Percentiles rank a stretch among this genome's conserved stretches.
Conservation (phyloP, 2,797 vertebrate species). For the Galago senegalensis region DNA sequence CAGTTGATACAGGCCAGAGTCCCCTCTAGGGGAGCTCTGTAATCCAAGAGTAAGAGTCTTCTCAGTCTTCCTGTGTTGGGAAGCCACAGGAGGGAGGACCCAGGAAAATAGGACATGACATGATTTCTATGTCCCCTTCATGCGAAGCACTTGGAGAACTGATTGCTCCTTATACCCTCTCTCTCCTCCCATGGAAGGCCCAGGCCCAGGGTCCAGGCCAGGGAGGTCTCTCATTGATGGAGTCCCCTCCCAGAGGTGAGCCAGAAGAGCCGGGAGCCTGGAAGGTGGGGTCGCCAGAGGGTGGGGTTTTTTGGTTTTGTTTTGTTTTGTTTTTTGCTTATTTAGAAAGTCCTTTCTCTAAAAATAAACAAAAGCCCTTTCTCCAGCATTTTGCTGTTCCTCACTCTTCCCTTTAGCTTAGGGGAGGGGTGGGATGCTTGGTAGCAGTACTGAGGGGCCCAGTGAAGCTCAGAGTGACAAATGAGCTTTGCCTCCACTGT, state of each 20-base stretch:
- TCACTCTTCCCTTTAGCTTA: neutral
- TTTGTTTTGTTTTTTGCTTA: neutral
- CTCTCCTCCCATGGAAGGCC: neutral
- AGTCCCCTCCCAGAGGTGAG: neutral
- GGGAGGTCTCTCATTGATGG: neutral
- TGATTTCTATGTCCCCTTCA: neutral
- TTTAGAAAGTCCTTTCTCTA: neutral
- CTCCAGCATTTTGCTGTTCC: neutral
- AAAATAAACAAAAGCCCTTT: neutral
- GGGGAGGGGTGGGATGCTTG: neutral
- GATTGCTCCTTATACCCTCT: neutral
- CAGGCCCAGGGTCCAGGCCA: neutral
- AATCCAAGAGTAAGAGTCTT: neutral
- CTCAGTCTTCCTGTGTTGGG: neutral
- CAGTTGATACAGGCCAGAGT: neutral
- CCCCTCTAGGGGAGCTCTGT: rapidly evolving
- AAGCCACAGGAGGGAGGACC: neutral
- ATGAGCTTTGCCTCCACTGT: neutral
- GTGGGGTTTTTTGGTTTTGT: too few relatives aligned
- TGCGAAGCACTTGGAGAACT: neutral
- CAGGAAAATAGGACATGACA: neutral
- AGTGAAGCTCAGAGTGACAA: neutral
- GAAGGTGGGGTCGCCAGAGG: neutral
- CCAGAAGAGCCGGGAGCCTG: neutral
- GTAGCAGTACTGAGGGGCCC: neutral